Base-by-base conservation (phyloP, 2,888 invertebrate genomes). In the Heliconius ethilla region DNA sequence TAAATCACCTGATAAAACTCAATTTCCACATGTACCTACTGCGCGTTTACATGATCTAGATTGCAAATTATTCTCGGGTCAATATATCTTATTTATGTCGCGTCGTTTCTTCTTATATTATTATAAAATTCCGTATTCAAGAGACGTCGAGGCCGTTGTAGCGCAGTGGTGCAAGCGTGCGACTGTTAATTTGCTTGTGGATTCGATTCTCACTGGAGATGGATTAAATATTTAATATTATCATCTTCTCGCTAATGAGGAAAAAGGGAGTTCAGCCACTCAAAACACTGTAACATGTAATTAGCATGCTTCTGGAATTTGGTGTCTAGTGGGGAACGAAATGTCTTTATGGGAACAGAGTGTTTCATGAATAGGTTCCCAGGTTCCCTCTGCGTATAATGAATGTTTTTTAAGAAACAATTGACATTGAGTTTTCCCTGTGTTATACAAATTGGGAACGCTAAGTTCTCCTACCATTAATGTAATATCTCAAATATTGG, bases 61-160 rank as follows among this genome's bases (percentile, higher is more conserved):
- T 76, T 76, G 76, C 70, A 76, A 75, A 79, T 79, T 78, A 27
- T 55, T 22, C 70, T 55, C 13, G 51, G 70, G 55, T 55, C 55
- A 70, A 70, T 70, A 70, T 55, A 70, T 70, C 70, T 55, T 70
- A 70, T 70, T 55, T 55, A 55, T 70, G 70, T 70, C 70, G 29
- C n/a, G 55, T n/a, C 22, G 51, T 62, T 37, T 67, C 10, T 37
- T 67, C 37, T n/a, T 7, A 22, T 33, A 18, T 66, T n/a, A n/a
- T 67, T 67, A 37, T 37, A 66, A 22, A 22, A 22, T 33, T 66
- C 33, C 22, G 66, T 45, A 37, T 67, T 67, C 37, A 67, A 37
- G n/a, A 33, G 6, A 22, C 33, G 33, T 25, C 25, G 13, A 55
- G 22, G 3, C 22, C 55, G 55, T 55, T 0, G 22, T 55, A 22